These are phyloP conservation scores for Dryobates pubescens DNA, from an alignment of 2,797 vertebrate species.

Conservation along the genomic window DNA sequence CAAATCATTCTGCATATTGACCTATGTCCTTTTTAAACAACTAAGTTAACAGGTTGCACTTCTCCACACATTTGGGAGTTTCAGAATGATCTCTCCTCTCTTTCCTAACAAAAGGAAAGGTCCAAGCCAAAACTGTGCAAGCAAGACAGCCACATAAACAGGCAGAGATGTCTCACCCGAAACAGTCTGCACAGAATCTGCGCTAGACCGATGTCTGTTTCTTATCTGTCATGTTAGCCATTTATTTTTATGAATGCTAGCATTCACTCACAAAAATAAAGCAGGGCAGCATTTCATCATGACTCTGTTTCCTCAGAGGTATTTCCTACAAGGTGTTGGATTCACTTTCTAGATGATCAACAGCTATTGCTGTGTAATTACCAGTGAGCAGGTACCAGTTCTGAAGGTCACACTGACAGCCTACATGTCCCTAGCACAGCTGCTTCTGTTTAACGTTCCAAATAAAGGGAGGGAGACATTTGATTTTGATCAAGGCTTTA, in stretches of 20 bases:
- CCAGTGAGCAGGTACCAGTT: slow-evolving; percentile 26
- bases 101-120: not conserved
- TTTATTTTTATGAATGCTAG: slow-evolving; percentile 53
- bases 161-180: slow-evolving; percentile 2
- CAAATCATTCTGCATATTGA: not conserved
- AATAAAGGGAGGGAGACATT: slow-evolving; percentile 43
- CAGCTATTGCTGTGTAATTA: slow-evolving; percentile 16
- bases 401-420: slow-evolving; percentile 39
- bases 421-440: slow-evolving; percentile 26
- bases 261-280: slow-evolving; percentile 30
- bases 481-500: slow-evolving; percentile 67
- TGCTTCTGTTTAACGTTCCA: slow-evolving; percentile 53
- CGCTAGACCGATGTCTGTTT: slow-evolving; percentile 15
- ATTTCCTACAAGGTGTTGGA: slow-evolving; percentile 67
- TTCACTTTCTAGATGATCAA: slow-evolving; percentile 54
- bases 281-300: slow-evolving; percentile 26
- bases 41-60: not conserved
- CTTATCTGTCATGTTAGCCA: not conserved
- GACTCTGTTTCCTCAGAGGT: slow-evolving; percentile 37
- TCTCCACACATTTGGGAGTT: not conserved
- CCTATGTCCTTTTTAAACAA: not conserved
- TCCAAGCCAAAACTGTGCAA: not conserved
- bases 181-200: not conserved
- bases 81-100: not conserved
- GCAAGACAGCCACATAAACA: not conserved